These are phyloP conservation scores for Empidonax traillii DNA, from an alignment of 2,113 vertebrate genomes.

Conservation along the genomic window DNA sequence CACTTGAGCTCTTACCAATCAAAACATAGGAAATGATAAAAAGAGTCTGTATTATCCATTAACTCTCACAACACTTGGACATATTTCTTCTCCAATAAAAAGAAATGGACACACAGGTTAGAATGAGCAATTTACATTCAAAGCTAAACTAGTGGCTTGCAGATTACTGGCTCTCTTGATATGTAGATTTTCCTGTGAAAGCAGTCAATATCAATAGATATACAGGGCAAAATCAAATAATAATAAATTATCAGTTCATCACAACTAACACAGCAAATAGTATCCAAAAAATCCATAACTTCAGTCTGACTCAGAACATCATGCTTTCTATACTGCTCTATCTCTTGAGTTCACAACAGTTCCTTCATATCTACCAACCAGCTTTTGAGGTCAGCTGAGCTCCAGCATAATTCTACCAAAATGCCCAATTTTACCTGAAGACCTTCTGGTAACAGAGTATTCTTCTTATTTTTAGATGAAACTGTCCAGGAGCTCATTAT, in stretches of 20 bases:
- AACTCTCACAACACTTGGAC: not conserved
- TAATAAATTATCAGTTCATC: not conserved
- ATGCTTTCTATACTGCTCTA: not conserved
- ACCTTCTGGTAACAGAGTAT: not conserved
- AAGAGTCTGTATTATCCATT: not conserved
- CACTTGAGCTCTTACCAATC: not conserved
- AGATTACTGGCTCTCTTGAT: not conserved
- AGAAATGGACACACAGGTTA: not conserved
- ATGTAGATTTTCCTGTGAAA: not conserved
- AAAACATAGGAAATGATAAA: not conserved
- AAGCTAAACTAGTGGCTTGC: not conserved
- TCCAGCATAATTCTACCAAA: not conserved
- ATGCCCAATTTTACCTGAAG: not conserved
- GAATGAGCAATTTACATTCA: not conserved
- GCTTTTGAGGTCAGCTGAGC: not conserved
- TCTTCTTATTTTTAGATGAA: not conserved
- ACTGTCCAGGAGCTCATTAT: not conserved
- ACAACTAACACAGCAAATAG: not conserved
- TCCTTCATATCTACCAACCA: not conserved
- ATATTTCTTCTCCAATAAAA: not conserved
- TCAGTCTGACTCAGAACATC: not conserved
- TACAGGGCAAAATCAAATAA: not conserved
- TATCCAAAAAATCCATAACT: not conserved
- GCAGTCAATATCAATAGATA: not conserved
- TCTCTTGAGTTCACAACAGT: not conserved